These are phyloP conservation scores for Actias luna DNA, from an alignment of 2,888 invertebrate species.

Conservation along the genomic window DNA sequence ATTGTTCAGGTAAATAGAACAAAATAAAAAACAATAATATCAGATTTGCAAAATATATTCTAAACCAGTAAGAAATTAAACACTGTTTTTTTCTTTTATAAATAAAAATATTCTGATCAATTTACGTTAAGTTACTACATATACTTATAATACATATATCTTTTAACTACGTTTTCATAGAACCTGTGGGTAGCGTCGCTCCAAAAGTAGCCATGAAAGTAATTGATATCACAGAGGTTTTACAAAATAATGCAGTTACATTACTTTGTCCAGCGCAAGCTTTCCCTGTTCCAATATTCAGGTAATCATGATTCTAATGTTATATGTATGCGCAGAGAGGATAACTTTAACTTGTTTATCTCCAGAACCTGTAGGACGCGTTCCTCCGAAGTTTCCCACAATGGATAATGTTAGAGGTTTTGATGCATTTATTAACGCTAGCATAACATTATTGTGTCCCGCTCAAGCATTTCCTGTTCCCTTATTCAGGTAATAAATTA, in stretches of 20 bases:
- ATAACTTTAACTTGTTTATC: slow-evolving; percentile 35
- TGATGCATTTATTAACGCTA: slow-evolving; percentile 74
- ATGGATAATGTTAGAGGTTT: slow-evolving; percentile 84
- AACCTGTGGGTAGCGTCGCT: slow-evolving; percentile 86
- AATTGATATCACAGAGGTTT: slow-evolving; percentile 72
- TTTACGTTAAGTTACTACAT: neutral
- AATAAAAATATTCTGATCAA: no score
- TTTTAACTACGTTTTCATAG: slow-evolving; percentile 64
- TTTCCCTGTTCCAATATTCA: slow-evolving; percentile 85
- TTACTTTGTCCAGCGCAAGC: slow-evolving; percentile 85
- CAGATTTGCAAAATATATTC: neutral
- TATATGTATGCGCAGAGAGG: slow-evolving; percentile 21
- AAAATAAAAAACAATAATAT: neutral
- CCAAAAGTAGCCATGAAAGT: slow-evolving; percentile 84
- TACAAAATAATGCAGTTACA: slow-evolving; percentile 56
- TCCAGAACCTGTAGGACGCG: slow-evolving; percentile 83
- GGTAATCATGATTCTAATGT: slow-evolving; percentile 66
- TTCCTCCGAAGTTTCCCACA: slow-evolving; percentile 87
- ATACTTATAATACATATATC: slow-evolving; percentile 23
- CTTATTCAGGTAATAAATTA: slow-evolving; percentile 81
- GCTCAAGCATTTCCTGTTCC: slow-evolving; percentile 86
- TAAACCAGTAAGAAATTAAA: neutral
- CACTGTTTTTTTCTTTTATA: slow-evolving; percentile 17
- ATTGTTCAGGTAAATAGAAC: slow-evolving; percentile 83
- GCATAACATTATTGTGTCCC: slow-evolving; percentile 84